Evolutionary conservation across 2,797 vertebrate genomes (phyloP).

Genomic region (Lindbergichthys nudifrons): DNA sequence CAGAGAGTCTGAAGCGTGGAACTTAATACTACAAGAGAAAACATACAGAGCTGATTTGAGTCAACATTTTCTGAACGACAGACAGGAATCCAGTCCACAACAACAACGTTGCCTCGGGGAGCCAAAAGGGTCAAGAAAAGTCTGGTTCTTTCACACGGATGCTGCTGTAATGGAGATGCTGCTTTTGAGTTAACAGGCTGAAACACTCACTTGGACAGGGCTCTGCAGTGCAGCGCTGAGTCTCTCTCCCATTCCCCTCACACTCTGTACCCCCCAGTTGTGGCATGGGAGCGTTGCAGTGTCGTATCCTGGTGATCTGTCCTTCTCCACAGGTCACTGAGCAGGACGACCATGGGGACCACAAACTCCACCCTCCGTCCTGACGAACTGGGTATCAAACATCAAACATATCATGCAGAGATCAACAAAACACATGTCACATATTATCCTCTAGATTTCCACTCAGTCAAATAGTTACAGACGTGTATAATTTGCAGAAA

Average conservation of each 20-base stretch:
- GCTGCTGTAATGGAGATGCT: conserved; percentile 42
- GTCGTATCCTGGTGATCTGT: conserved; percentile 95
- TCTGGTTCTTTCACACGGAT: conserved; percentile 32
- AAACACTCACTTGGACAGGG: conserved; percentile 91
- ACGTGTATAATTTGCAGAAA: conserved; percentile 48
- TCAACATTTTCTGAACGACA: conserved; percentile 64
- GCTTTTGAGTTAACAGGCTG: conserved; percentile 8
- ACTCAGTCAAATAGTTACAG: conserved; percentile 40
- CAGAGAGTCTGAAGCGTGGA: conserved; percentile 35
- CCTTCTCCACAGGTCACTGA: conserved; percentile 95
- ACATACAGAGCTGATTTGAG: conserved; percentile 65
- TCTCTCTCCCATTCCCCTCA: conserved; percentile 93
- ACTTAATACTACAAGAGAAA: conserved; percentile 46
- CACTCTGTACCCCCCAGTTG: conserved; percentile 95
- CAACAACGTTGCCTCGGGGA: conserved; percentile 65
- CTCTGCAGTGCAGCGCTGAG: conserved; percentile 89
- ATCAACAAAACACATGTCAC: conserved; percentile 39
- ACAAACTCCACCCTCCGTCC: conserved; percentile 97
- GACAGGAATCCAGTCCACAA: conserved; percentile 59
- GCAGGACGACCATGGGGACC: conserved; percentile 98
- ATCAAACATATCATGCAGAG: conserved; percentile 42
- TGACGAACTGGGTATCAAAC: conserved; percentile 88
- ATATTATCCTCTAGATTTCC: conserved; percentile 42
- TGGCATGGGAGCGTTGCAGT: conserved; percentile 96
- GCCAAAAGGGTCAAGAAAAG: conserved; percentile 31